Base-by-base conservation (phyloP, 1,140 invertebrate species). In the Hestina assimilis region DNA sequence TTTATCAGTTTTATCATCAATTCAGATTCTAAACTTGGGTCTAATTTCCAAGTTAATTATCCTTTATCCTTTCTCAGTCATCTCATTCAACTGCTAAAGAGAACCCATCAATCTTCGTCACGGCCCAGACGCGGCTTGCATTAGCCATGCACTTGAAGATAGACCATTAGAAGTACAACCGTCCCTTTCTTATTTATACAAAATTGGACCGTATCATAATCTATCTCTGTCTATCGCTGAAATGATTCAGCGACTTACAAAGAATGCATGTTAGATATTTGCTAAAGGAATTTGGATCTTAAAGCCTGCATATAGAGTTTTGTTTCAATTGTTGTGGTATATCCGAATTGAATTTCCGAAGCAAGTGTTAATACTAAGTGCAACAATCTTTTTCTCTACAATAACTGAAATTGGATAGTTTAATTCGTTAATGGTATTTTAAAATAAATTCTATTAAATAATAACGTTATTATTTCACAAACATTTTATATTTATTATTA, bases 61-160 rank as follows among this genome's bases (percentile, higher is more conserved):
- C 68, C 58, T 66, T 72, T 73, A 71, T 73, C 63, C 67, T 63
- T 72, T 60, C 57, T 53, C 60, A 50, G 60, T 43, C 58, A 63
- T 57, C 72, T 79, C 76, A 79, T 83, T 83, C 73, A 78, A 68
- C 72, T 75, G 69, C 72, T 79, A 76, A 75, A 67, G 71, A 77
- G 68, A 58, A 69, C 33, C 62, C 79, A 86, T 86, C 80, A 69
- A 79, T 86, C 83, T 83, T 86, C 83, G 72, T 86, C 83, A 83
- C 50, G 58, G 66, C 48, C 67, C 74, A 82, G 74, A 75, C 74
- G 53, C 70, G 66, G 50, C 47, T 59, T 74, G 77, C 79, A 79
- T 81, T 79, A 79, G 61, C 75, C 72, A 75, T 77, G 74, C 73
- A 51, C 50, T 72, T 57, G 5, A 20, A 38, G 55, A 52, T 52